A percentile compares a stretch with the other conserved stretches of the same genome.
phyloP scores from a whole-genome alignment of 2,888 invertebrate genomes.

The Agriopis leucophaearia region DNA sequence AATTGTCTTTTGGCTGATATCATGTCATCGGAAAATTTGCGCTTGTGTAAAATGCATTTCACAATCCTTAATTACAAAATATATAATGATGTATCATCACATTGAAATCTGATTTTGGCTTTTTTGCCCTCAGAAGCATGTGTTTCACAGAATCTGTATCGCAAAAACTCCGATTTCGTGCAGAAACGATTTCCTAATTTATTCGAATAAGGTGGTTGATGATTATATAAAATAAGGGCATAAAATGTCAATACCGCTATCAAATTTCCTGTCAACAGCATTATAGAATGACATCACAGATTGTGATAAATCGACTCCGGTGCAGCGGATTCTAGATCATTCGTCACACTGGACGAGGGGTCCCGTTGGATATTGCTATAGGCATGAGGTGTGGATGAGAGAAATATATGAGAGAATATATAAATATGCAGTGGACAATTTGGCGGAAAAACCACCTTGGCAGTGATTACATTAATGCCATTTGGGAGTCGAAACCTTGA shows the following conservation, averaged over 20 bases:
- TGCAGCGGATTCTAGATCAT: conserved; percentile 23
- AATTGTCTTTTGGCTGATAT: too few species aligned
- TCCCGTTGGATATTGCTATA: conserved; percentile 17
- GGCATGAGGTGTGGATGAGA: neutral
- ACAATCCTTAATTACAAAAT: too few species aligned
- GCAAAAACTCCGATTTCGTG: neutral
- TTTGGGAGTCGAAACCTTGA: too few species aligned
- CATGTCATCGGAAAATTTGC: too few species aligned
- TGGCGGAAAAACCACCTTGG: too few species aligned
- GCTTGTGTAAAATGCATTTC: too few species aligned
- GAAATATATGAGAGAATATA: neutral
- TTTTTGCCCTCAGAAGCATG: neutral
- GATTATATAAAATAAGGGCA: neutral
- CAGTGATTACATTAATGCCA: too few species aligned
- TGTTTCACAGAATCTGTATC: neutral
- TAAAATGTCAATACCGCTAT: conserved; percentile 17
- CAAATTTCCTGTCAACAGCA: conserved; percentile 13
- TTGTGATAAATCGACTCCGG: conserved; percentile 38
- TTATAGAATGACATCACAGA: conserved; percentile 31
- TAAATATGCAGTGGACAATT: too few species aligned
- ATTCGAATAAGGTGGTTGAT: neutral
- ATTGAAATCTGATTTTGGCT: too few species aligned
- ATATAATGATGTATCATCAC: too few species aligned
- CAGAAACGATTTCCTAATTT: neutral
- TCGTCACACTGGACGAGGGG: conserved; percentile 38